Evolutionary conservation across 2,888 invertebrate species (phyloP).

Genomic region (Ochropacha duplaris): DNA sequence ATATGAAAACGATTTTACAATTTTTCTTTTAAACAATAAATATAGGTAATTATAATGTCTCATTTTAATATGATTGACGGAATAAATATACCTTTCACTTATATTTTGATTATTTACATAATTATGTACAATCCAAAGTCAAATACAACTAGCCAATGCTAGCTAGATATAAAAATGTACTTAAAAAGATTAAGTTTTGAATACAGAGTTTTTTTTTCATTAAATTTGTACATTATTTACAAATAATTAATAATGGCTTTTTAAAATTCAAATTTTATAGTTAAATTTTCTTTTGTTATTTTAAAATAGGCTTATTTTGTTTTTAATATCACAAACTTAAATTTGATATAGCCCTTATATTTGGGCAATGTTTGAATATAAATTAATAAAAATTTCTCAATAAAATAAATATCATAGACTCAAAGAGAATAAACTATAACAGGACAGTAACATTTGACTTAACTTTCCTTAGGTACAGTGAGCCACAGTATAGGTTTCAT

Average conservation of each 20-base stretch:
- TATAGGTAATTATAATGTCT: slow-evolving; percentile 64
- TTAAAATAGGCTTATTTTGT: neutral
- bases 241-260: slow-evolving; percentile 20
- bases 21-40: slow-evolving; percentile 75
- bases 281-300: neutral
- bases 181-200: slow-evolving; percentile 48
- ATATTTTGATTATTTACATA: slow-evolving; percentile 66
- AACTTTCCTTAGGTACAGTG: slow-evolving; percentile 1
- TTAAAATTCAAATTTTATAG: neutral
- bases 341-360: neutral
- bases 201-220: slow-evolving; percentile 36
- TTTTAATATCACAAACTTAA: neutral
- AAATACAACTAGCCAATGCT: slow-evolving; percentile 49
- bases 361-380: neutral
- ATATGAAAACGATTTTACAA: slow-evolving; percentile 80
- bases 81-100: slow-evolving; percentile 74
- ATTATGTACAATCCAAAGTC: slow-evolving; percentile 64
- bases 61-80: slow-evolving; percentile 71
- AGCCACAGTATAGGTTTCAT: neutral
- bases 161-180: slow-evolving; percentile 63
- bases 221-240: slow-evolving; percentile 75
- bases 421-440: neutral
- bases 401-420: neutral
- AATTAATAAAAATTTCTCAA: neutral
- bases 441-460: neutral